Evolutionary conservation across 2,797 vertebrate genomes (phyloP), one percentile per base, ranked within the genome.

Genomic region (Carduelis carduelis): DNA sequence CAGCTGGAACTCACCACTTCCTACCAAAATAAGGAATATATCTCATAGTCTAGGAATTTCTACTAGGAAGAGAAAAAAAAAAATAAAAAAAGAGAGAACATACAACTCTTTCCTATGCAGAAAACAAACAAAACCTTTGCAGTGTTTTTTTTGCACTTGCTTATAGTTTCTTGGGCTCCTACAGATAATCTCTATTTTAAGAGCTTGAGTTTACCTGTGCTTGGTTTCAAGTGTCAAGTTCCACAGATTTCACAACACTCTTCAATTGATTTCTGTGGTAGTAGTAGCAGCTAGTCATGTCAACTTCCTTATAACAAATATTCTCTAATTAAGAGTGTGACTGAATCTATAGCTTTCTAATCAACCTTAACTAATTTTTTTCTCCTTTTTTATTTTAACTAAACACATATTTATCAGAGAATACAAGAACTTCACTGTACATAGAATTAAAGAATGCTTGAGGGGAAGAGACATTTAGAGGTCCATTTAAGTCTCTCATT

Each of bases 11-110:
- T 87, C 46, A 60, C 81, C 56, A 64, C 77, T 77, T 93, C 66
- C 88, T 96, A 92, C 93, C 86, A 94, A 97, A 96, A 94, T 82
- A 93, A 93, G 69, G 34, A 77, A 71, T 1, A 0, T 92, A 83
- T 82, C 90, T 96, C 93, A 96, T 92, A 95, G 95, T 95, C 94
- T 95, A 95, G 83, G 96, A 95, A 96, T 97, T 95, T 95, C 94
- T 95, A 87, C 74, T 47, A 90, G 64, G 89, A 97, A 94, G 63
- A 78, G 26, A 5, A 6, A 16, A 41, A 41, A 41, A 41, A 14
- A 30, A 57, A 70, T 91, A 57, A 70, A 93, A 86, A 57, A 70
- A 1, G 19, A 60, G 50, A 59, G 23, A 59, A 79, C 41, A 14
- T 56, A 90, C 52, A 90, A 88, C 41, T 52, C 74, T 46, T 35